These are phyloP conservation scores for Euura lappo DNA, from an alignment of 1,140 invertebrate species.

Conservation along the genomic window DNA sequence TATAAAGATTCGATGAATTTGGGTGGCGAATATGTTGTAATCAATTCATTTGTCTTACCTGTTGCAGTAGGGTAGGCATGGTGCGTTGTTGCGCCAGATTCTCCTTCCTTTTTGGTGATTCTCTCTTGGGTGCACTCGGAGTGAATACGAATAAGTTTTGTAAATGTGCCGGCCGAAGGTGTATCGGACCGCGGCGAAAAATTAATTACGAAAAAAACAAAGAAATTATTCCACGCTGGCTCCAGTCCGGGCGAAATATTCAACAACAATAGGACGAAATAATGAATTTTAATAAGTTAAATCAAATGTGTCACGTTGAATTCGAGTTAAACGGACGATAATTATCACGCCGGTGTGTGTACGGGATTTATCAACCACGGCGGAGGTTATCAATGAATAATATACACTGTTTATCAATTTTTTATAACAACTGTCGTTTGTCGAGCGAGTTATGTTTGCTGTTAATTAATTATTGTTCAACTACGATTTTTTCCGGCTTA, in stretches of 20 bases:
- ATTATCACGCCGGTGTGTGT: not conserved
- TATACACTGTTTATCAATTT: not conserved
- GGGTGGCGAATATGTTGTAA: not conserved
- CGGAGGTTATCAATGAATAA: not conserved
- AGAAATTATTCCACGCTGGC: not conserved
- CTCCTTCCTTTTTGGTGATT: not conserved
- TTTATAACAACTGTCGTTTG: not conserved
- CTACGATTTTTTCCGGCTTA: not conserved
- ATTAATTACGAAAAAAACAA: not conserved
- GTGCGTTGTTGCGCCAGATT: not conserved
- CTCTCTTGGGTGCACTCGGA: not conserved
- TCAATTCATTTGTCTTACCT: slow-evolving; percentile 34
- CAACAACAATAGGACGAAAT: not conserved
- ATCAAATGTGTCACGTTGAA: not conserved
- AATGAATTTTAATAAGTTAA: not conserved
- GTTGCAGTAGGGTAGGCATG: slow-evolving; percentile 43
- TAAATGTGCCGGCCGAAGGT: not conserved
- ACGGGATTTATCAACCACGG: not conserved
- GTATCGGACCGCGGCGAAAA: not conserved
- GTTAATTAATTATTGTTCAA: not conserved
- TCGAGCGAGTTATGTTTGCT: not conserved
- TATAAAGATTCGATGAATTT: not conserved
- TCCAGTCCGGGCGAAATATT: not conserved
- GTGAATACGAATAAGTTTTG: not conserved
- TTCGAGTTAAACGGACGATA: not conserved